Conservation (phyloP, 64 coral and sea anemone genomes). For the Hydrozoanthus tunicans region DNA sequence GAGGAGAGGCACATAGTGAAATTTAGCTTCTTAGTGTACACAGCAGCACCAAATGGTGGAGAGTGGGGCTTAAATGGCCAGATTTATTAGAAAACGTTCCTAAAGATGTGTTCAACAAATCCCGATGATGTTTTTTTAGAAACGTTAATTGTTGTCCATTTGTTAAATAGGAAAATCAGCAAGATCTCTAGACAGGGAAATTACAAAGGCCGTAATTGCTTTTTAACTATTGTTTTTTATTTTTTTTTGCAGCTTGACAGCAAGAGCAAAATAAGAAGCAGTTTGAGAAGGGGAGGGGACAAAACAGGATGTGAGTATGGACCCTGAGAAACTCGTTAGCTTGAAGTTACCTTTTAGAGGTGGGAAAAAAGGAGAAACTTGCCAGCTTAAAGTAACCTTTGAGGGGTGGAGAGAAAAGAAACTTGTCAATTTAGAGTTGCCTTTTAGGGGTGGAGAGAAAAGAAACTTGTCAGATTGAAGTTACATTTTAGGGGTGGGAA, state of each 20-base stretch:
- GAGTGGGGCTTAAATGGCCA: too few species aligned
- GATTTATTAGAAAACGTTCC: too few species aligned
- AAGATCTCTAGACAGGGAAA: not conserved
- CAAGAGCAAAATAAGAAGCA: constrained; percentile 52
- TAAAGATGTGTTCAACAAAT: too few species aligned
- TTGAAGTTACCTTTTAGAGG: not conserved
- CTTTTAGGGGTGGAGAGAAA: too few species aligned
- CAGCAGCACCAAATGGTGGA: too few species aligned
- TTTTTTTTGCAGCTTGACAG: constrained; percentile 33
- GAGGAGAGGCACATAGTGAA: not conserved
- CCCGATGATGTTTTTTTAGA: too few species aligned
- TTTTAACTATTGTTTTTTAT: not conserved
- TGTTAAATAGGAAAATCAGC: not conserved
- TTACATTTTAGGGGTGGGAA: not conserved
- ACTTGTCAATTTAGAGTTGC: too few species aligned
- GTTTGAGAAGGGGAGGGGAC: constrained; percentile 25
- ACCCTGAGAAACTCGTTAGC: not conserved
- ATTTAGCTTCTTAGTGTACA: too few species aligned
- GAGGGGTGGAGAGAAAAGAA: too few species aligned
- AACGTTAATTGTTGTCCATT: too few species aligned
- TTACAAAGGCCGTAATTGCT: not conserved
- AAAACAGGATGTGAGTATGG: constrained; percentile 33
- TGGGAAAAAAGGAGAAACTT: not conserved
- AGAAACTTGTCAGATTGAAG: too few species aligned
- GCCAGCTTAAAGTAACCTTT: too few species aligned